Conservation (phyloP, 35 echinoderm and acorn worm genomes). For the Heliocidaris tuberculata region DNA sequence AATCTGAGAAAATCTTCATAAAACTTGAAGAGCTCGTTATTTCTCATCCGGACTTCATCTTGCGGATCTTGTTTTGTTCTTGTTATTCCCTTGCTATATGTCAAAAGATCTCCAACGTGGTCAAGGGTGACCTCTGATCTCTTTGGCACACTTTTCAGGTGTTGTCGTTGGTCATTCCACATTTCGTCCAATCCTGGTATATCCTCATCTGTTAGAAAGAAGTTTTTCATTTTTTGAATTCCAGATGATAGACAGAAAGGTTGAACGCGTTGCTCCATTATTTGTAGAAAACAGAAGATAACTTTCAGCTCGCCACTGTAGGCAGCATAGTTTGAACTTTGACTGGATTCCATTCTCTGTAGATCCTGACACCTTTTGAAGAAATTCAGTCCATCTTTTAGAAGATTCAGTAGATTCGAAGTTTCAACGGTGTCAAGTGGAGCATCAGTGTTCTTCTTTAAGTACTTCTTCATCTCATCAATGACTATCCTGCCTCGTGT, state of each 20-base stretch:
- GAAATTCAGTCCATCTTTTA: not conserved
- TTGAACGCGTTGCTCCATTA: not conserved
- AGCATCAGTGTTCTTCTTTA: not conserved
- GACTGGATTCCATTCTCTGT: not conserved
- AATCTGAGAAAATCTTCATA: not conserved
- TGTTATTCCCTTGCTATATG: not conserved
- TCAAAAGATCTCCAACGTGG: not conserved
- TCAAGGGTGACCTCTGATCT: not conserved
- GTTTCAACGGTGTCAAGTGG: not conserved
- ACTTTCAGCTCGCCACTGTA: slow-evolving; percentile 40
- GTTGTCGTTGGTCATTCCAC: not conserved
- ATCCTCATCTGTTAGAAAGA: not conserved
- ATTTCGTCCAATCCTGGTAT: not conserved
- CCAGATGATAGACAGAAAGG: not conserved
- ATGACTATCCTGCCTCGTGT: not conserved
- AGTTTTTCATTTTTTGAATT: not conserved
- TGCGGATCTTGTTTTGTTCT: not conserved
- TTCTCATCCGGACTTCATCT: not conserved
- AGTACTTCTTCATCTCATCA: not conserved
- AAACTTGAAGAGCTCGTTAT: not conserved
- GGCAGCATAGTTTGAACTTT: not conserved
- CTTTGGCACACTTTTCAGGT: not conserved
- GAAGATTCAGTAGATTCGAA: not conserved
- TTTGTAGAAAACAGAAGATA: not conserved
- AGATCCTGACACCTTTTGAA: slow-evolving; percentile 20